Evolutionary conservation across 2,797 vertebrate genomes (phyloP).

Genomic region (Brachymystax lenok): DNA sequence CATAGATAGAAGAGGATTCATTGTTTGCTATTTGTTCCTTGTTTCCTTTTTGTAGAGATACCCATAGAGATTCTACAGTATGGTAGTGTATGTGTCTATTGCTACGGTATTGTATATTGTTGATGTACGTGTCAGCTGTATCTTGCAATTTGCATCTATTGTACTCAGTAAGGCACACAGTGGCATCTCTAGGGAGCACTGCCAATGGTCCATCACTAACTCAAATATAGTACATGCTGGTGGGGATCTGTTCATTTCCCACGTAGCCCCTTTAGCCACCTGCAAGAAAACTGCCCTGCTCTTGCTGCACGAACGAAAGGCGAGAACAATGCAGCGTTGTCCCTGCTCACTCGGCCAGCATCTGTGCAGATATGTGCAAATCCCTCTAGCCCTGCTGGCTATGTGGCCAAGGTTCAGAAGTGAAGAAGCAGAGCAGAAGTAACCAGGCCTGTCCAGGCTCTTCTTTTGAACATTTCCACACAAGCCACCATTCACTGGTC

Average conservation of each 20-base stretch:
- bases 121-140: conserved; percentile 30
- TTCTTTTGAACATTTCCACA: conserved; percentile 41
- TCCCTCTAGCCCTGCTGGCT: conserved; percentile 55
- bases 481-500: conserved; percentile 29
- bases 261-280: conserved; percentile 59
- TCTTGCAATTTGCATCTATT: conserved; percentile 47
- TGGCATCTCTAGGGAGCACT: conserved; percentile 30
- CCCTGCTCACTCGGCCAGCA: conserved; percentile 65
- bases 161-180: conserved; percentile 27
- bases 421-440: conserved; percentile 75
- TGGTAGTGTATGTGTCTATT: not conserved
- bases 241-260: conserved; percentile 50
- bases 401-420: conserved; percentile 64
- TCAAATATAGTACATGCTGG: conserved; percentile 32
- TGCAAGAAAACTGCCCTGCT: conserved; percentile 53
- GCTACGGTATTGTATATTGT: conserved; percentile 17
- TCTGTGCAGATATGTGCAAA: conserved; percentile 64
- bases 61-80: not conserved
- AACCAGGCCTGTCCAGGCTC: conserved; percentile 47
- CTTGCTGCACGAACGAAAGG: conserved; percentile 53
- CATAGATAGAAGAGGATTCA: not conserved
- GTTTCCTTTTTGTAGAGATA: not conserved
- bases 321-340: conserved; percentile 72
- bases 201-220: conserved; percentile 22
- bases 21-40: not conserved